These are phyloP conservation scores for Ryuthela nishihirai DNA, from an alignment of 2,888 invertebrate species.

Conservation along the genomic window DNA sequence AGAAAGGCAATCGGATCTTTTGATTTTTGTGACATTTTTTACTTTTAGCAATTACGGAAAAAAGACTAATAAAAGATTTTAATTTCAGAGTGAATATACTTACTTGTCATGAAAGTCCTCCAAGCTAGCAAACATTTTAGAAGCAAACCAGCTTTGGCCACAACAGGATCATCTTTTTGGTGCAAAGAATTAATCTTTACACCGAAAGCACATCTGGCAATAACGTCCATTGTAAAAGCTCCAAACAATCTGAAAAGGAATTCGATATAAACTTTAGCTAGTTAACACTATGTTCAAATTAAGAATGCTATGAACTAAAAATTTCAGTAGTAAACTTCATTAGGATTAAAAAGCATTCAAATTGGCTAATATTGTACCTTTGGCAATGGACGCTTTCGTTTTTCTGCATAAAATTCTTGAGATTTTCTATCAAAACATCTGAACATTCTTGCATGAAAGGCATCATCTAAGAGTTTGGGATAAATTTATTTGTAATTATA, in stretches of 20 bases:
- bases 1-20: too few relatives aligned
- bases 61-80: neutral
- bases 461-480: slow-evolving; percentile 28
- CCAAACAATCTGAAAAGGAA: slow-evolving; percentile 13
- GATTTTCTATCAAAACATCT: slow-evolving; percentile 9
- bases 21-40: too few relatives aligned
- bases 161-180: slow-evolving; percentile 23
- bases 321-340: too few relatives aligned
- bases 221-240: slow-evolving; percentile 21
- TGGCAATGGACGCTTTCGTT: slow-evolving; percentile 8
- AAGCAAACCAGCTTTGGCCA: slow-evolving; percentile 23
- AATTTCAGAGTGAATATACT: neutral
- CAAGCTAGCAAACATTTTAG: slow-evolving; percentile 6
- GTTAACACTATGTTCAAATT: too few relatives aligned
- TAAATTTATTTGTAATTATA: too few relatives aligned
- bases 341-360: too few relatives aligned
- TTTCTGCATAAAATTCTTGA: neutral
- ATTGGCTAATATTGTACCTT: slow-evolving; percentile 16
- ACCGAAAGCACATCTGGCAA: slow-evolving; percentile 33
- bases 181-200: slow-evolving; percentile 22
- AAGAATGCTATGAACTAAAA: too few relatives aligned
- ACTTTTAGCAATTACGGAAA: too few relatives aligned
- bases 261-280: too few relatives aligned
- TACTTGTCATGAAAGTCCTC: slow-evolving; percentile 14
- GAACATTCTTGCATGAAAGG: slow-evolving; percentile 12